Conservation (phyloP, 2,113 vertebrate species). For the Tricholaema leucomelas region DNA sequence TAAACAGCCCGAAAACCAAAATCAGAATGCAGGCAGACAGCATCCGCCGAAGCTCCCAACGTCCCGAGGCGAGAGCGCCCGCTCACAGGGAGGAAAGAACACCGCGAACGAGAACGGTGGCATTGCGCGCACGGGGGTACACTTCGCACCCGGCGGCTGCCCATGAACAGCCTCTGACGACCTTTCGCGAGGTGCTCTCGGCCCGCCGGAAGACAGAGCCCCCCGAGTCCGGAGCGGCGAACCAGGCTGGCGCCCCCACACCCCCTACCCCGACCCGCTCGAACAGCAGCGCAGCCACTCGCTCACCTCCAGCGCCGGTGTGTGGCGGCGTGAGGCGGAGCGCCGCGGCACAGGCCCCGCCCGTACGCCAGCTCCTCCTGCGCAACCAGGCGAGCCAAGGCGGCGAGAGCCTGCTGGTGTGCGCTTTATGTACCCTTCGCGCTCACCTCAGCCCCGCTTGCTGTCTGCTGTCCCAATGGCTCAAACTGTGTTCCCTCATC, state of each 20-base stretch:
- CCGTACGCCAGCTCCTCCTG: background rate
- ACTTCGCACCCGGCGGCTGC: background rate
- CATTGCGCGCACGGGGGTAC: background rate
- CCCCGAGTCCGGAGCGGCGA: background rate
- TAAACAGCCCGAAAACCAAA: background rate
- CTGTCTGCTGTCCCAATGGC: fast-evolving
- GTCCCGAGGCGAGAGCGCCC: background rate
- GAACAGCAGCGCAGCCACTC: fast-evolving
- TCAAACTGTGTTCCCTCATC: fast-evolving
- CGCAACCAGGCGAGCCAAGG: background rate
- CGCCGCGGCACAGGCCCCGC: background rate
- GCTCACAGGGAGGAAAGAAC: background rate
- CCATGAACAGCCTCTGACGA: background rate
- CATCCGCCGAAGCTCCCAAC: background rate
- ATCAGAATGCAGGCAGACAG: background rate
- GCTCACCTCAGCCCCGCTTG: fast-evolving
- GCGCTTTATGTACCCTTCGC: fast-evolving
- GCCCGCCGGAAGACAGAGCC: background rate
- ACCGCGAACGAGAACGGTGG: background rate
- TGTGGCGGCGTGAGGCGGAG: background rate
- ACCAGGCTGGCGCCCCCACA: no score
- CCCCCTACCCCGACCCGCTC: no score
- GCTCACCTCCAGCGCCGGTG: background rate
- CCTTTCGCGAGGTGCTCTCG: background rate
- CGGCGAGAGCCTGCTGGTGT: fast-evolving